A percentile compares a stretch with the other conserved stretches of the same genome.
Evolutionary conservation across 2,113 vertebrate genomes (phyloP).

Genomic region (Mobula birostris): DNA sequence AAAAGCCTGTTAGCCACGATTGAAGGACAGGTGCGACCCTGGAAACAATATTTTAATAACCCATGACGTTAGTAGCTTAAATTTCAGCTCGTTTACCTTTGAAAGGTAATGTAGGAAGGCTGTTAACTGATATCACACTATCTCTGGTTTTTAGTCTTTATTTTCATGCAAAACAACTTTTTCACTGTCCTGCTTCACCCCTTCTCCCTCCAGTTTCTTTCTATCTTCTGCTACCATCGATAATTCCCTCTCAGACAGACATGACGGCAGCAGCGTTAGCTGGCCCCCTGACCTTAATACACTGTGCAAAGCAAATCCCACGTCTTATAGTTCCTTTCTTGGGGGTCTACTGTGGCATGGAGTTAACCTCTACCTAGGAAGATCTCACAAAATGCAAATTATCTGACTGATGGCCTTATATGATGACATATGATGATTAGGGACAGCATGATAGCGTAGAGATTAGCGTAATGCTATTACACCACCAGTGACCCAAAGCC

Average conservation of each 20-base stretch:
- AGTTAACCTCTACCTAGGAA: background rate
- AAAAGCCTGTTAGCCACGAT: conserved; percentile 6
- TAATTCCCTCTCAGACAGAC: background rate
- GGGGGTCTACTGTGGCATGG: background rate
- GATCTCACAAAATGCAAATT: background rate
- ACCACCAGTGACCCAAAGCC: no score
- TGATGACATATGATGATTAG: background rate
- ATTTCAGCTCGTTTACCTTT: background rate
- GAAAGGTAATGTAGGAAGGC: background rate
- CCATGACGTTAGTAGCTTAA: background rate
- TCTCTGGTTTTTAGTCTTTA: background rate
- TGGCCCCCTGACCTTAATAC: background rate
- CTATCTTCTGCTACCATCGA: background rate
- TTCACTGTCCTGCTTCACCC: background rate
- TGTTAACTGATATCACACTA: background rate
- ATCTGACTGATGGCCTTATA: background rate
- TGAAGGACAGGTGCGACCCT: background rate
- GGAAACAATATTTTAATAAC: background rate
- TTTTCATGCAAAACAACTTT: background rate
- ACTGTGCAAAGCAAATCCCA: background rate
- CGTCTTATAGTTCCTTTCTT: background rate
- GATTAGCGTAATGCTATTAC: no score
- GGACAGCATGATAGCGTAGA: no score
- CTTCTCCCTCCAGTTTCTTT: background rate
- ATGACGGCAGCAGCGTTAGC: no score